These are phyloP conservation scores for Morpho achilles DNA, from an alignment of 2,888 invertebrate genomes.

Conservation along the genomic window DNA sequence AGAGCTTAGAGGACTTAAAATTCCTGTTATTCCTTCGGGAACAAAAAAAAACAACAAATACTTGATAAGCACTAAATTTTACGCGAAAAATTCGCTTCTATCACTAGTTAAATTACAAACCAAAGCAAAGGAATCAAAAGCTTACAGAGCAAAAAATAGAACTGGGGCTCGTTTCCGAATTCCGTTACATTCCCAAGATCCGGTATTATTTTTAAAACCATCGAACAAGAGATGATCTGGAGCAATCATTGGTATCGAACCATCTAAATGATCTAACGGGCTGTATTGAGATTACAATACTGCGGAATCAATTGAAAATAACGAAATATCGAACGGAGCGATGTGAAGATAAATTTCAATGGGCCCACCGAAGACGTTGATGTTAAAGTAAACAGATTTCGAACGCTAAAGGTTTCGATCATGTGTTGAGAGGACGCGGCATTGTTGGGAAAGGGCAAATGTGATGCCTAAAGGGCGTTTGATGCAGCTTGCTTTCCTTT, in stretches of 20 bases:
- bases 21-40: too few relatives aligned
- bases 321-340: slow-evolving; percentile 31
- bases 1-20: too few relatives aligned
- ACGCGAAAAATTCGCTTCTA: too few relatives aligned
- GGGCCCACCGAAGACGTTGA: slow-evolving; percentile 27
- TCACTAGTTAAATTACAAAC: too few relatives aligned
- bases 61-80: too few relatives aligned
- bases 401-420: slow-evolving; percentile 12
- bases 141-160: too few relatives aligned
- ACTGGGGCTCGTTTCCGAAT: not conserved
- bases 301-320: slow-evolving; percentile 38
- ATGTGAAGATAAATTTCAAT: slow-evolving; percentile 29
- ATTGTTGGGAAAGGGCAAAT: slow-evolving; percentile 14
- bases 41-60: too few relatives aligned
- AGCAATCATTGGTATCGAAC: slow-evolving; percentile 50
- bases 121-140: too few relatives aligned
- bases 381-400: slow-evolving; percentile 15
- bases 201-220: slow-evolving; percentile 36
- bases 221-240: slow-evolving; percentile 43
- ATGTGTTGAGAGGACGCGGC: slow-evolving; percentile 10
- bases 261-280: slow-evolving; percentile 48
- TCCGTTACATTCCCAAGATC: slow-evolving; percentile 16
- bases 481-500: slow-evolving; percentile 11
- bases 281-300: slow-evolving; percentile 32
- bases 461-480: slow-evolving; percentile 8